phyloP scores from a whole-genome alignment of 2,888 invertebrate genomes.

The Andrena haemorrhoa region DNA sequence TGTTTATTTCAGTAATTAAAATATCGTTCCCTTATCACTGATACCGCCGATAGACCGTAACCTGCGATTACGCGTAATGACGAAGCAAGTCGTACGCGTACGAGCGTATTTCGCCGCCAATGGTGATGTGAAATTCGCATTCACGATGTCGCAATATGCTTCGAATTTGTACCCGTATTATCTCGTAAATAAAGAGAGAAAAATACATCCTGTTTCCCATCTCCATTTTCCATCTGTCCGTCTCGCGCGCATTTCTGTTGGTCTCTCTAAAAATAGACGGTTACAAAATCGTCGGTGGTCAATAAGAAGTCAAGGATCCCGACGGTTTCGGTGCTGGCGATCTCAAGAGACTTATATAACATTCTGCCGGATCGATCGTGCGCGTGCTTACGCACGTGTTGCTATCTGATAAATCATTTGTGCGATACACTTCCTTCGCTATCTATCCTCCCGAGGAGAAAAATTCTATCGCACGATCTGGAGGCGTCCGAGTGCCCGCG shows the following conservation, averaged over 20 bases:
- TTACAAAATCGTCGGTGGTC: slow-evolving; percentile 6
- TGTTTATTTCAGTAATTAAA: background rate
- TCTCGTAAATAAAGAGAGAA: background rate
- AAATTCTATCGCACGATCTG: background rate
- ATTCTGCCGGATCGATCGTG: slow-evolving; percentile 35
- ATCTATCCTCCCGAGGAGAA: slow-evolving; percentile 6
- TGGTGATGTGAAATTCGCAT: background rate
- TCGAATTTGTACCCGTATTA: background rate
- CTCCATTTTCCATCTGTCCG: too few relatives aligned
- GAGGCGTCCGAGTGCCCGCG: slow-evolving; percentile 5
- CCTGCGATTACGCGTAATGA: background rate
- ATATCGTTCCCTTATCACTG: background rate
- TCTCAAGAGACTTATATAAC: slow-evolving; percentile 37
- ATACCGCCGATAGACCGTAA: background rate
- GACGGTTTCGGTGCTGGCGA: slow-evolving; percentile 25
- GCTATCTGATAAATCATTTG: slow-evolving; percentile 14
- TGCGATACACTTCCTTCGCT: background rate
- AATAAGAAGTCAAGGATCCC: slow-evolving; percentile 12
- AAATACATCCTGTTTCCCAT: too few relatives aligned
- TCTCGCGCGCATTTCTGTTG: too few relatives aligned
- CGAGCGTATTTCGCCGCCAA: background rate
- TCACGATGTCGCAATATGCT: background rate
- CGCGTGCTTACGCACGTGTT: slow-evolving; percentile 45
- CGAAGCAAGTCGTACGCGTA: background rate
- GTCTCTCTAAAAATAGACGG: slow-evolving; percentile 3